These are phyloP conservation scores for Phoxinus phoxinus DNA, from an alignment of 2,113 vertebrate species.

Conservation along the genomic window DNA sequence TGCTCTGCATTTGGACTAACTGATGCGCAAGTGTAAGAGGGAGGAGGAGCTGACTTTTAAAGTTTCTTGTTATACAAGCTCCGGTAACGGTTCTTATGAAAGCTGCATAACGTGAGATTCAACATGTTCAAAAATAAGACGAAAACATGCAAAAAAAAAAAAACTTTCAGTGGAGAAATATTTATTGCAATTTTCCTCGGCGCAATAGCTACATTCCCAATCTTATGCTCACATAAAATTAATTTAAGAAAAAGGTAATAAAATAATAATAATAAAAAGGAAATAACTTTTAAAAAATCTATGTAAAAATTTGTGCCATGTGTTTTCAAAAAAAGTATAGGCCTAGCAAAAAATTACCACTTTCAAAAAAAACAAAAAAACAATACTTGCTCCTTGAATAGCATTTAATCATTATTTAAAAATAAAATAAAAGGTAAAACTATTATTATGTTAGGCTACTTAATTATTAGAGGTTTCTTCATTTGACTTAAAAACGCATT, in stretches of 20 bases:
- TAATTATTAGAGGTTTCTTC: too few relatives aligned
- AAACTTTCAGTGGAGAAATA: background rate
- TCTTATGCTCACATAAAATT: background rate
- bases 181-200: background rate
- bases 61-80: conserved; percentile 67
- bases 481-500: too few relatives aligned
- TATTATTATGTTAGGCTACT: too few relatives aligned
- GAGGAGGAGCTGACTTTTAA: conserved; percentile 73
- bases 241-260: background rate
- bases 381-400: background rate
- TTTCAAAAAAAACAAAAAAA: background rate
- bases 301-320: background rate
- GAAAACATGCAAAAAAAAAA: background rate
- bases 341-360: too few relatives aligned
- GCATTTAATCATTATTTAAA: background rate
- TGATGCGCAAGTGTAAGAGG: conserved; percentile 67
- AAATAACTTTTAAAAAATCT: background rate
- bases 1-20: conserved; percentile 62
- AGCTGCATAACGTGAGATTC: conserved; percentile 42
- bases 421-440: too few relatives aligned
- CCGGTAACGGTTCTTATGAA: conserved; percentile 63
- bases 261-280: too few relatives aligned
- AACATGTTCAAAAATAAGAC: conserved; percentile 28
- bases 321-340: too few relatives aligned
- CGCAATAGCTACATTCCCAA: background rate